Percentiles rank a stretch among this genome's conserved stretches.
Conservation (phyloP, 2,888 invertebrate species). For the Aphodius granarius region DNA sequence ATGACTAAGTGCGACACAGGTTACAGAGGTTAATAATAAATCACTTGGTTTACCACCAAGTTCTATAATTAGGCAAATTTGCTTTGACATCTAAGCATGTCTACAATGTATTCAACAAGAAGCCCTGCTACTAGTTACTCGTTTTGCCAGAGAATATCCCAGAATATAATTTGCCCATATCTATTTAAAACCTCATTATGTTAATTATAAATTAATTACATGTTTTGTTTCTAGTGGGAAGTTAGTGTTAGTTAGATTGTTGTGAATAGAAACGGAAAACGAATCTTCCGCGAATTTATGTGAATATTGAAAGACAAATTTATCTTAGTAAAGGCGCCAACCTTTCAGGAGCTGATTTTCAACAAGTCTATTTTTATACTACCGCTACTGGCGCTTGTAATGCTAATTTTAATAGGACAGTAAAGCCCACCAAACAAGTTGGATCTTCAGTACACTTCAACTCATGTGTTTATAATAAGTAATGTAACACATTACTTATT, state of each 20-base stretch:
- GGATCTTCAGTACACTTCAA: not conserved
- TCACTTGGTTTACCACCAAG: constrained; percentile 24
- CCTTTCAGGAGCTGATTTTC: not conserved
- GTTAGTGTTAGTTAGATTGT: too few species aligned
- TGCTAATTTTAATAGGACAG: constrained; percentile 6
- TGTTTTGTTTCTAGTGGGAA: too few species aligned
- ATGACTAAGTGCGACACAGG: not conserved
- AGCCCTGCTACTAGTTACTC: not conserved
- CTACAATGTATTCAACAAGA: not conserved
- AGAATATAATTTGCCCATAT: too few species aligned
- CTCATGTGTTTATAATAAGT: too few species aligned
- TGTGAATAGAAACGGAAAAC: not conserved
- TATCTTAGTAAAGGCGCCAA: constrained; percentile 1
- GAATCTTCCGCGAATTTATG: not conserved
- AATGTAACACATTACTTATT: not conserved
- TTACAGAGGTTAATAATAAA: constrained; percentile 26
- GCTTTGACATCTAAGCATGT: constrained; percentile 16
- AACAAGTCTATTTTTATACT: constrained; percentile 6
- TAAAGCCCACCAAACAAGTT: not conserved
- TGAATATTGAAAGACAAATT: not conserved
- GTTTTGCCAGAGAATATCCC: too few species aligned
- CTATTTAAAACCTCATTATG: too few species aligned
- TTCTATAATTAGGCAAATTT: constrained; percentile 29
- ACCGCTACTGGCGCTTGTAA: constrained; percentile 4
- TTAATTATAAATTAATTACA: too few species aligned